Base-by-base conservation (phyloP, 2,888 invertebrate genomes). In the Amiota minor region DNA sequence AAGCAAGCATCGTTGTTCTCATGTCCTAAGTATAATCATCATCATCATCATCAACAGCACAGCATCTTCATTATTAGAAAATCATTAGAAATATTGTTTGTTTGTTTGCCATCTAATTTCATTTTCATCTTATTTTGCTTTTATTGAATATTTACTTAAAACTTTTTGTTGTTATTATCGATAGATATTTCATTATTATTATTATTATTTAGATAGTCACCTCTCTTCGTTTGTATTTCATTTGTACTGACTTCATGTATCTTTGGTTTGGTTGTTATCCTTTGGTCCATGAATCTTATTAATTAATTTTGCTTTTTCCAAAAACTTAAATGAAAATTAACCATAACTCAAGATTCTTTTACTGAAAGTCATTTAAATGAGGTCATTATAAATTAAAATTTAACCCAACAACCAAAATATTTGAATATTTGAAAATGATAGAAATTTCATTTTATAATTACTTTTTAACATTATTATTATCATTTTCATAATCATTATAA, bases 301-400 rank as follows among this genome's bases (percentile, higher is more conserved):
- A 53, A 53, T 59, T 59, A 59, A 18, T 59, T 59, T 76, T 76
- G 75, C 72, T 75, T 76, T 79, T 75, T 74, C 80, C 79, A 83
- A 74, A 79, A 84, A 85, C 81, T 80, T 79, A 76, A 80, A 77
- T 79, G 79, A 82, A 84, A 83, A 80, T 74, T 80, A 18, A 20
- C 4, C 67, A 80, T 77, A 79, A 80, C 80, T 75, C 73, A 73
- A 59, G 45, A 73, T 73, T 78, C 70, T 16, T 16, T 16, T 23
- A 16, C n/a, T 23, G 20, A 16, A 59, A 35, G 61, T 6, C 35
- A 35, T 35, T 35, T 35, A 35, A 35, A 35, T 35, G 35, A 35
- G 35, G 35, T 35, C 35, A 35, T 35, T 8, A 35, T 35, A 35
- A 35, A 35, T 35, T 35, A 35, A 35, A 35, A 35, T 35, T 35